phyloP scores from a whole-genome alignment of 2,797 vertebrate genomes.

The Muscicapa striata region DNA sequence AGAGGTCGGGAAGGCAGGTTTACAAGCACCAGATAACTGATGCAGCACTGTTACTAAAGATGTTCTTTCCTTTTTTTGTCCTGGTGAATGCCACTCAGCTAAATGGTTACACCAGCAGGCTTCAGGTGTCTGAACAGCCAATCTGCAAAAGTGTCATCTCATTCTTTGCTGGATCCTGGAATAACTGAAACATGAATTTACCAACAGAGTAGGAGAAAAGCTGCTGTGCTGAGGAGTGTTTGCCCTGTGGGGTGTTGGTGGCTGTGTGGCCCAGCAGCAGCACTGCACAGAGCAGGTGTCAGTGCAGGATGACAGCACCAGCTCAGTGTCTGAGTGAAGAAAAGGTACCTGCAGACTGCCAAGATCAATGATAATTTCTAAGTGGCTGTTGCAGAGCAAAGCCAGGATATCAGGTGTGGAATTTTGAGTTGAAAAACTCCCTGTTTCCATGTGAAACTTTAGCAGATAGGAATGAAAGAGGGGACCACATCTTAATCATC shows the following conservation, averaged over 20 bases:
- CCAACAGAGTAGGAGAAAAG: not conserved
- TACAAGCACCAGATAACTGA: conserved; percentile 42
- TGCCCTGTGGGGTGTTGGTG: not conserved
- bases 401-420: not conserved
- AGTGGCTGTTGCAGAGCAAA: not conserved
- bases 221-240: not conserved
- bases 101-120: not conserved
- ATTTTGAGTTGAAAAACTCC: not conserved
- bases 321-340: not conserved
- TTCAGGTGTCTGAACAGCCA: not conserved
- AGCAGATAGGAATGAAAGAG: not conserved
- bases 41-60: conserved; percentile 15
- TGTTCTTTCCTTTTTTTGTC: not conserved
- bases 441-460: not conserved
- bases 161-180: not conserved
- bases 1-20: conserved; percentile 65
- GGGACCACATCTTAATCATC: not conserved
- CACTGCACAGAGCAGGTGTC: accelerated
- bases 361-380: not conserved
- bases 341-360: not conserved
- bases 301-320: not conserved
- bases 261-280: not conserved
- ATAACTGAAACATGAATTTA: not conserved
- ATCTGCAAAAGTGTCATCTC: not conserved
- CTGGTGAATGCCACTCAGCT: not conserved